Evolutionary conservation across 2,888 invertebrate species (phyloP), one percentile per base, ranked within the genome.

Genomic region (Argyresthia goedartella): DNA sequence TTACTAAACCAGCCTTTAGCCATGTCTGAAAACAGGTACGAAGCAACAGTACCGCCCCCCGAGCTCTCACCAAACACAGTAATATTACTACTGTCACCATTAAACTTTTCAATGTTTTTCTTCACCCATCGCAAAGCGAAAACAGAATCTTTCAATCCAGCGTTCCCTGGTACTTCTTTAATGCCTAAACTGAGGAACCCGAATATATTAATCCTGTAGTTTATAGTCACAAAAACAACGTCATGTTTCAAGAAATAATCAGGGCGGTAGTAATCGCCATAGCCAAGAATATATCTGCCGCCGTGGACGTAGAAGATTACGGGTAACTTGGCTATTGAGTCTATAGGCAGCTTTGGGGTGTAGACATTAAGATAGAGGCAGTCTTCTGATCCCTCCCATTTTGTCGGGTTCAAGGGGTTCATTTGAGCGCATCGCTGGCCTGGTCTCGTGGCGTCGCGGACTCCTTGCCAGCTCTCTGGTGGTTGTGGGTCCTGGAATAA

Each of bases 351-450:
- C 53, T 76, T 72, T 39, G 92, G 91, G 0, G 90, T 89, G 69
- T 91, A 91, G 1, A 92, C 87, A 63, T 92, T 92, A 52, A 93
- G 65, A 61, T 90, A 91, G 0, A 93, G 79, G 59, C 92, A 92
- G 65, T 92, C 92, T 69, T 92, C 92, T 0, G 69, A 76, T 0
- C 91, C 91, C 33, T 84, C 79, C 13, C 56, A 57, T 33, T 67
- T 69, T 4, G 59, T 66, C 15, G 36, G 47, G 1, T 13, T 14
- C 13, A 81, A 77, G 0, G 88, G 84, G 55, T 88, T 81, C 0
- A 86, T 68, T 60, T 86, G 85, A n/a, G 73, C 67, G 55, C 81
- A 76, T 61, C 69, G 81, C 56, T 73, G 73, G 0, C 84, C 81
- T 4, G 82, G 81, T 61, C 72, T 74, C 0, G 76, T 81, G 1